phyloP scores from a whole-genome alignment of 2,797 vertebrate species.

The Aplochiton taeniatus region DNA sequence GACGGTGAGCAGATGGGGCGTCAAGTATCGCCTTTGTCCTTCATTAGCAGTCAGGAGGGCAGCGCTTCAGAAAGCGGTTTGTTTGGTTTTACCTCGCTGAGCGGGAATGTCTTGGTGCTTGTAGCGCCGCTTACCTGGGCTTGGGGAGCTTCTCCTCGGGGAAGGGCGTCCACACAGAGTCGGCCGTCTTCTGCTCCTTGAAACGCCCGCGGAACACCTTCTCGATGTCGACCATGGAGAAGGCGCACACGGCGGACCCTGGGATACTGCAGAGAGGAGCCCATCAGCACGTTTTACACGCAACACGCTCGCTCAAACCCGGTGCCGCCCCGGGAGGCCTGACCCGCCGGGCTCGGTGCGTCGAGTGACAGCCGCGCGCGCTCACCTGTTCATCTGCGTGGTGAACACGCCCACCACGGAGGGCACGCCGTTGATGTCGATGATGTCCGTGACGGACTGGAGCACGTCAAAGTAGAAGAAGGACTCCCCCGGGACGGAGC shows the following conservation, averaged over 20 bases:
- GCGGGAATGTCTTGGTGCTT: background rate
- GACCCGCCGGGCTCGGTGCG: too few relatives aligned
- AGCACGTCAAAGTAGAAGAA: slow-evolving; percentile 99
- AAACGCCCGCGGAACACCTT: slow-evolving; percentile 94
- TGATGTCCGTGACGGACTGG: slow-evolving; percentile 95
- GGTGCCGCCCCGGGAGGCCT: too few relatives aligned
- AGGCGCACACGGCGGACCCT: slow-evolving; percentile 96
- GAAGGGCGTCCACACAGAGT: slow-evolving; percentile 97
- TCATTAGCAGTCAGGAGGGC: background rate
- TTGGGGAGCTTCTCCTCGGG: slow-evolving; percentile 95
- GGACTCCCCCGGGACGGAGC: slow-evolving; percentile 95
- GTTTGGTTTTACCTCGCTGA: too few relatives aligned
- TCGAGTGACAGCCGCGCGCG: too few relatives aligned
- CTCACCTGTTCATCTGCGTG: slow-evolving; percentile 97
- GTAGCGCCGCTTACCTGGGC: slow-evolving; percentile 81
- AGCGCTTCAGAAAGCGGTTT: too few relatives aligned
- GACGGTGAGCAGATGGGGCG: slow-evolving; percentile 36
- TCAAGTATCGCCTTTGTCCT: slow-evolving; percentile 15
- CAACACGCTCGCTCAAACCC: too few relatives aligned
- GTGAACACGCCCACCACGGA: slow-evolving; percentile 94
- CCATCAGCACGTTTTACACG: background rate
- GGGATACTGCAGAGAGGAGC: slow-evolving; percentile 83
- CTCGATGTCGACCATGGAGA: slow-evolving; percentile 96
- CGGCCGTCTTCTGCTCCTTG: slow-evolving; percentile 97
- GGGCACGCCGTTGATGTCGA: slow-evolving; percentile 89